Base-by-base conservation (phyloP, 2,888 invertebrate genomes). In the Apodemia zela region DNA sequence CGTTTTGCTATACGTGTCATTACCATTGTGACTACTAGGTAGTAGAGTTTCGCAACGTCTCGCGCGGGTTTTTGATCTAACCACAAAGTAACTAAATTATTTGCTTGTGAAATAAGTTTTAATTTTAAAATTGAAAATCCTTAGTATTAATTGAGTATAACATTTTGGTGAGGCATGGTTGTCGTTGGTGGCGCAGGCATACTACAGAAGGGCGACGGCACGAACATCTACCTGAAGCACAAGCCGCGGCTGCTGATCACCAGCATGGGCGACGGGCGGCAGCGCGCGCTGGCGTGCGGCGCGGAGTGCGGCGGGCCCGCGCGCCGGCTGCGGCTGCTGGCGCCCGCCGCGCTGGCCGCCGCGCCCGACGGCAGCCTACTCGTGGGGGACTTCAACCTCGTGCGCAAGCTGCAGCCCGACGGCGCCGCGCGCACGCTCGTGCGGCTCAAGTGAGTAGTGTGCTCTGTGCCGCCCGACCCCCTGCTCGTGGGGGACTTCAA, bases 141-240 rank as follows among this genome's bases (percentile, higher is more conserved):
- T 33, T 33, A 33, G 7, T 33, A 33, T 33, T 33, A 33, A 33
- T 5, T 35, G 8, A 8, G 35, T 35, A 35, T 10, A 35, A 35
- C 35, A 35, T 35, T 35, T 21, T 21, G 21, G 21, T 21, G 21
- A 21, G 21, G 21, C 2, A 10, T 35, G 35, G 35, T 35, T 35
- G 7, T 61, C 21, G 21, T 21, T 21, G 21, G 1, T 1, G 7
- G 81, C 80, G 10, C 81, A 96, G 96, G 98, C 38, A 98, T 99
- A 67, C 92, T 99, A 0, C 98, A 99, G 89, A 98, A 98, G 81
- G 99, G 99, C 35, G 99, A 99, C 76, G 99, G 99, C 13, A 97
- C 98, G 0, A 98, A 98, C 76, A 97, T 98, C 66, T 98, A 98
- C 82, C 87, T 99, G 75, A 98, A 97, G 74, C 97, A 98, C 80